phyloP scores from a whole-genome alignment of 2,888 invertebrate genomes.

The Margaritifera margaritifera region DNA sequence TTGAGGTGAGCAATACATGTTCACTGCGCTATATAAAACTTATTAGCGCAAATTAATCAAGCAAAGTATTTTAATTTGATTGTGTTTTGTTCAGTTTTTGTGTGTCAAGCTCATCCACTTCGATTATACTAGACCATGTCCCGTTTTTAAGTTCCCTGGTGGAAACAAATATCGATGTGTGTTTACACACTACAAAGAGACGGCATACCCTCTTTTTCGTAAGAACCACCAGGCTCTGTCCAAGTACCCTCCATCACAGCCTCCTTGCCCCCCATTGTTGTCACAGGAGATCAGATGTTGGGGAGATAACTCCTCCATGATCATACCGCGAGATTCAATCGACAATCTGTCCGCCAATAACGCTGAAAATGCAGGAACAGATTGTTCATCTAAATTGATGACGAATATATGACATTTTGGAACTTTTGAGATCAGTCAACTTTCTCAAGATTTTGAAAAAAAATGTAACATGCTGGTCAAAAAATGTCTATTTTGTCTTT shows the following conservation, averaged over 20 bases:
- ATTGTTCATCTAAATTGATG: too few species aligned
- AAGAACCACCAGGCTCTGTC: slow-evolving; percentile 94
- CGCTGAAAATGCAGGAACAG: slow-evolving; percentile 47
- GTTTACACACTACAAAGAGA: slow-evolving; percentile 9
- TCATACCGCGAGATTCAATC: slow-evolving; percentile 85
- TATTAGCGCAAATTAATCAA: too few species aligned
- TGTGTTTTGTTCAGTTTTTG: too few species aligned
- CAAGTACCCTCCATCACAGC: slow-evolving; percentile 90
- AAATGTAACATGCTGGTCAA: too few species aligned
- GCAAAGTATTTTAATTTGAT: too few species aligned
- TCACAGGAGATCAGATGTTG: slow-evolving; percentile 93
- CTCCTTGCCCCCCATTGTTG: slow-evolving; percentile 76
- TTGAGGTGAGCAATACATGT: too few species aligned
- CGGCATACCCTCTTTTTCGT: slow-evolving; percentile 78
- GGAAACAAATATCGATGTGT: neutral
- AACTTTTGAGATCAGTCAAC: too few species aligned
- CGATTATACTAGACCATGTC: neutral
- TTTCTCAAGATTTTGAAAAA: too few species aligned
- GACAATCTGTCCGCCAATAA: slow-evolving; percentile 78
- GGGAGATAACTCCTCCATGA: slow-evolving; percentile 82
- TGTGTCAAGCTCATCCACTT: neutral
- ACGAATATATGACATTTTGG: too few species aligned
- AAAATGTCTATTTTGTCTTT: too few species aligned
- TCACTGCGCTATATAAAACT: too few species aligned
- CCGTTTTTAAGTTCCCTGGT: neutral